Conservation (phyloP, 2,113 vertebrate species). For the Alectura lathami region DNA sequence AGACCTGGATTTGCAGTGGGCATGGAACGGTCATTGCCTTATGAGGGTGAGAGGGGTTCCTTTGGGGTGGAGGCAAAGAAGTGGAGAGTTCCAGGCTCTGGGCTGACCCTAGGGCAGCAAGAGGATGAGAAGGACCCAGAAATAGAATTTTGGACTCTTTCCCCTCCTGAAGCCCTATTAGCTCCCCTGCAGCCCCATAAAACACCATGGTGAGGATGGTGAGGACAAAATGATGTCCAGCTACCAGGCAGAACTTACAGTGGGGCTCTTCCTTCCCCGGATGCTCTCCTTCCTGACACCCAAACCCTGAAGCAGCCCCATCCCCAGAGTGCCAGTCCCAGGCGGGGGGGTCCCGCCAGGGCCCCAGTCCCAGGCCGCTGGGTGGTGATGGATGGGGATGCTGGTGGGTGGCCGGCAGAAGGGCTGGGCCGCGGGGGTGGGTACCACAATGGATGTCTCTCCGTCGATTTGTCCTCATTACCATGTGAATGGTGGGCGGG, state of each 20-base stretch:
- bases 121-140: not conserved
- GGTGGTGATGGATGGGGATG: constrained; percentile 54
- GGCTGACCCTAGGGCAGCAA: not conserved
- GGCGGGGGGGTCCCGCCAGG: not conserved
- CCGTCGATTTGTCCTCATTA: constrained; percentile 64
- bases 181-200: not conserved
- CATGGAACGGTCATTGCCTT: not conserved
- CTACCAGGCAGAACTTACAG: not conserved
- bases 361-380: not conserved
- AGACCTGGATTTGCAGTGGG: not conserved
- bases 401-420: constrained; percentile 65
- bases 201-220: not conserved
- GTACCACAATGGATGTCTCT: constrained; percentile 53
- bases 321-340: not conserved
- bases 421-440: not conserved
- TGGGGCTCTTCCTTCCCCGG: not conserved
- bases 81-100: not conserved
- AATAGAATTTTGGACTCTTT: not conserved
- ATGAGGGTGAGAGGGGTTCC: not conserved
- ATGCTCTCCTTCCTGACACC: not conserved
- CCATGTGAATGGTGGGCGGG: constrained; percentile 58
- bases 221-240: not conserved
- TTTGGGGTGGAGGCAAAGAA: not conserved
- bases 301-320: not conserved
- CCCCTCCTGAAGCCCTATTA: not conserved